A percentile compares a stretch with the other conserved stretches of the same genome.
Evolutionary conservation across 2,797 vertebrate species (phyloP).

Genomic region (Acanthurus leucopareius): DNA sequence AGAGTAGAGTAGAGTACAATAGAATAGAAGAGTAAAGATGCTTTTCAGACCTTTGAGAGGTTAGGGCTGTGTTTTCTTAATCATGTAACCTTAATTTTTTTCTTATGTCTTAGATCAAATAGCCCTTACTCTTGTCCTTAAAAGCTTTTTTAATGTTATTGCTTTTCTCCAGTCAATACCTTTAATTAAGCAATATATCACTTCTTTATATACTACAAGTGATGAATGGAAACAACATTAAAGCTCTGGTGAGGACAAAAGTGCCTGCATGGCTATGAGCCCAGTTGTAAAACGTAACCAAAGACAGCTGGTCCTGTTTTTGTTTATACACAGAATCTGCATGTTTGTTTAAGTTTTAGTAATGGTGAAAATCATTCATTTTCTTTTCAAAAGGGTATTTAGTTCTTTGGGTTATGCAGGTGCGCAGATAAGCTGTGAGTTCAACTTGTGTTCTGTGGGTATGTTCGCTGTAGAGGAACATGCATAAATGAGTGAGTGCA

Average conservation of each 20-base stretch:
- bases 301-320: constrained; percentile 19
- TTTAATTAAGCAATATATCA: constrained; percentile 47
- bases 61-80: neutral
- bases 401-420: constrained; percentile 3
- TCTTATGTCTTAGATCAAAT: constrained; percentile 19
- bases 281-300: constrained; percentile 33
- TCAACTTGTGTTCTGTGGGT: neutral
- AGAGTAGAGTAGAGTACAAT: neutral
- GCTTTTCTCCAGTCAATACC: constrained; percentile 43
- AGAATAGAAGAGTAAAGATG: constrained; percentile 2
- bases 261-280: constrained; percentile 38
- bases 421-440: neutral
- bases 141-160: constrained; percentile 51
- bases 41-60: neutral
- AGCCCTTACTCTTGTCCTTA: constrained; percentile 24
- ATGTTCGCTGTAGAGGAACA: neutral
- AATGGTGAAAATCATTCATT: neutral
- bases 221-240: constrained; percentile 37
- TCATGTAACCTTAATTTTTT: neutral
- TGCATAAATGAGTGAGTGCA: constrained; percentile 16
- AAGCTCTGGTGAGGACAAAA: constrained; percentile 25
- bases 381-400: neutral
- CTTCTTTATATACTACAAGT: constrained; percentile 42
- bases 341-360: constrained; percentile 5
- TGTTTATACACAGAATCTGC: constrained; percentile 1